Percentiles rank a stretch among this genome's conserved stretches.
These are phyloP conservation scores for Zophobas morio DNA, from an alignment of 1,140 invertebrate species.

Conservation along the genomic window DNA sequence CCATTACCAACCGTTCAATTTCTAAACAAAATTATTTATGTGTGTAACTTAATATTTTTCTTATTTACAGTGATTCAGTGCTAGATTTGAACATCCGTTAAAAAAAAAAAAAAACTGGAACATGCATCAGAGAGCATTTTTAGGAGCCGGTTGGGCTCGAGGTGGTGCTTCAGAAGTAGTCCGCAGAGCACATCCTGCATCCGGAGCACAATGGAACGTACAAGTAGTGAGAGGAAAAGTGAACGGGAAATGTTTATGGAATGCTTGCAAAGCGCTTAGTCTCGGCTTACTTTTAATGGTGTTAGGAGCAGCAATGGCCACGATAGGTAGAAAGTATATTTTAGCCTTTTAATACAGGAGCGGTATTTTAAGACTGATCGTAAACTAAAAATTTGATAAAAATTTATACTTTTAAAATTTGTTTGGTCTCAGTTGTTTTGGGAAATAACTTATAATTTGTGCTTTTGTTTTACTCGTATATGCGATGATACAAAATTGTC, in stretches of 20 bases:
- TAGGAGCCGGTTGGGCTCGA: constrained; percentile 82
- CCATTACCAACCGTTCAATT: too few species aligned
- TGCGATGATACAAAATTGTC: too few species aligned
- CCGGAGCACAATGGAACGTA: constrained; percentile 80
- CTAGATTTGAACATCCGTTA: constrained; percentile 8
- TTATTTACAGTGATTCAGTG: not conserved
- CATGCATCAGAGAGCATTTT: constrained; percentile 63
- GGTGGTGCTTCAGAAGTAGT: constrained; percentile 78
- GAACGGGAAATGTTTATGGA: constrained; percentile 89
- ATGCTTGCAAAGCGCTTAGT: constrained; percentile 89
- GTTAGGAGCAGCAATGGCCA: constrained; percentile 90
- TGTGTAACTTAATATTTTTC: too few species aligned
- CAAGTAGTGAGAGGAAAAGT: constrained; percentile 86
- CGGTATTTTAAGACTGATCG: too few species aligned
- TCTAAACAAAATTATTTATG: too few species aligned
- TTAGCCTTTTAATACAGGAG: too few species aligned
- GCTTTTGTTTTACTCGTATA: too few species aligned
- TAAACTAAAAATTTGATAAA: too few species aligned
- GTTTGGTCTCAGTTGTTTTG: too few species aligned
- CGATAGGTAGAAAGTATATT: constrained; percentile 78
- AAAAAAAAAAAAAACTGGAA: constrained; percentile 33
- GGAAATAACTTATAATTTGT: too few species aligned
- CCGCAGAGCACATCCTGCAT: constrained; percentile 77
- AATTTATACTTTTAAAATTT: too few species aligned
- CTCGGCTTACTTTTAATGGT: constrained; percentile 87